A percentile compares a stretch with the other conserved stretches of the same genome.
Evolutionary conservation across 2,113 vertebrate genomes (phyloP).

Genomic region (Erythrolamprus reginae): DNA sequence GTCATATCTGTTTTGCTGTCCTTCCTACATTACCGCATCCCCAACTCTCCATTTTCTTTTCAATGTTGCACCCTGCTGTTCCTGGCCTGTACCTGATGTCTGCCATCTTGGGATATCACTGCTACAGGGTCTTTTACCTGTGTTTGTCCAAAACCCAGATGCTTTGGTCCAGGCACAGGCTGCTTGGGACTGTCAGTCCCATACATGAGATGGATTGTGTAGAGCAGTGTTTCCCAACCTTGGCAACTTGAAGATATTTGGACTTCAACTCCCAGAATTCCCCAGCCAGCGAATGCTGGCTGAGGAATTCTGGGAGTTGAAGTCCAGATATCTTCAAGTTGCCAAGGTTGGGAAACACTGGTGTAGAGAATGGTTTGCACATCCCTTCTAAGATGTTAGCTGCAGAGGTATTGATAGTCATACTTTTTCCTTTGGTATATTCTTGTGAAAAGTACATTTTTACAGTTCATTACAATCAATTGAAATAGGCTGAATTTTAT

Average conservation of each 20-base stretch:
- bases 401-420: background rate
- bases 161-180: background rate
- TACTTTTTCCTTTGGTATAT: background rate
- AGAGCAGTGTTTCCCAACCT: too few relatives aligned
- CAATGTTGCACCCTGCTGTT: background rate
- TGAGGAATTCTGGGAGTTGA: too few relatives aligned
- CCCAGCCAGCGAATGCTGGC: too few relatives aligned
- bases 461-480: background rate
- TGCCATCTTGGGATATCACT: background rate
- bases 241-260: too few relatives aligned
- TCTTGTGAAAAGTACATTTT: background rate
- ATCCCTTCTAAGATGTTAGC: background rate
- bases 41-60: background rate
- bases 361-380: background rate
- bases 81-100: background rate
- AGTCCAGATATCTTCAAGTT: too few relatives aligned
- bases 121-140: background rate
- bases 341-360: too few relatives aligned
- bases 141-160: background rate
- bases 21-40: background rate
- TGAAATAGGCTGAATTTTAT: background rate
- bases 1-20: background rate
- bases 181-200: background rate
- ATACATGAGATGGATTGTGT: background rate
- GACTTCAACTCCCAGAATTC: too few relatives aligned